Evolutionary conservation across 2,888 invertebrate genomes (phyloP), one percentile per base, ranked within the genome.

Genomic region (Omphaloscelis lunosa): DNA sequence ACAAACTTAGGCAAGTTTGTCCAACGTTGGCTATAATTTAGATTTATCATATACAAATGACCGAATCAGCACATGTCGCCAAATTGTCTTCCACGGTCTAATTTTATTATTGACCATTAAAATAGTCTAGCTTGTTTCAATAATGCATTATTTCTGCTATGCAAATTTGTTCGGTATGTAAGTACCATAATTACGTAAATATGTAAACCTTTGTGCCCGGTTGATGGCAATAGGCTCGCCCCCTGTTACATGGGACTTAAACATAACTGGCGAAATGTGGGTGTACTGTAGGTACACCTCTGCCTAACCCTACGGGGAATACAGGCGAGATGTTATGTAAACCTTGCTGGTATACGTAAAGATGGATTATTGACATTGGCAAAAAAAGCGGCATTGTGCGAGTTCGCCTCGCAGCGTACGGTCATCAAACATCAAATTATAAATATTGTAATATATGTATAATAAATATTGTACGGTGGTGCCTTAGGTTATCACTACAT

Each of bases 121-220:
- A 73, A 27, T 51, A 29, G 6, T 51, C 6, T n/a, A 2, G 2
- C 56, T 67, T 71, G 75, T 67, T 53, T 4, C 23, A 48, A 74
- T 82, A 82, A 82, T 79, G 58, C 59, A 82, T 82, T 82, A 67
- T 71, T 75, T 68, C 70, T 63, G 70, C 66, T 69, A 7, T 23
- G 27, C 56, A 48, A 58, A 71, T 61, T 23, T 41, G 48, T 29
- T 63, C 27, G 11, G n/a, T 8, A 2, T 61, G 71, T 56, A 45
- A 53, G 17, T 53, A 45, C 29, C 4, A 12, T 17, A 4, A 51
- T 74, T 29, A 48, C 2, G n/a, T n/a, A 39, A 0, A 20, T 51
- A 48, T 45, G 12, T 20, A 48, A 7, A 45, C 27, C 11, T 11
- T 45, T n/a, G n/a, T n/a, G n/a, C n/a, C n/a, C n/a, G n/a, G n/a